Evolutionary conservation across 2,797 vertebrate genomes (phyloP).

Genomic region (Phrynocephalus forsythii): DNA sequence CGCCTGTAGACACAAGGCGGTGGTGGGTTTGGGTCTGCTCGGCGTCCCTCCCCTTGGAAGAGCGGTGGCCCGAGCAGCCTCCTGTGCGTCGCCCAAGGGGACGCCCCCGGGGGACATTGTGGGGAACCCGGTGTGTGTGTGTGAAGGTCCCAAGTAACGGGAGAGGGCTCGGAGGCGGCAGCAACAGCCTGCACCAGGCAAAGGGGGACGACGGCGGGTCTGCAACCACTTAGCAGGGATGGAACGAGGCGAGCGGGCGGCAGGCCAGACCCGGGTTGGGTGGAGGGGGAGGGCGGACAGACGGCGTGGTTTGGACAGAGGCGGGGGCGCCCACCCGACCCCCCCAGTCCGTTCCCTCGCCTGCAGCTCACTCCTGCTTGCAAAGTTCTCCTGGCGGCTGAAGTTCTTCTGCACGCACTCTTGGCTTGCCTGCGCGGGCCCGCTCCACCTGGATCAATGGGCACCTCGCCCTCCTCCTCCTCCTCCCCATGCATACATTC

Average conservation of each 20-base stretch:
- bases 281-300: neutral
- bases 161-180: constrained; percentile 3
- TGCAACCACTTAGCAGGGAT: constrained; percentile 41
- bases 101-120: neutral
- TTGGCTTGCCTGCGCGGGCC: no score
- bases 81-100: no score
- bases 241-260: constrained; percentile 33
- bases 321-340: neutral
- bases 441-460: neutral
- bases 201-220: constrained; percentile 39
- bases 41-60: no score
- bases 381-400: neutral
- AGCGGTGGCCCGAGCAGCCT: neutral
- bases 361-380: neutral
- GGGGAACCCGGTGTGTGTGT: no score
- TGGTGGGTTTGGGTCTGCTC: neutral
- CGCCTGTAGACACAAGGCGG: constrained; percentile 23
- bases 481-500: no score
- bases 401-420: constrained; percentile 7
- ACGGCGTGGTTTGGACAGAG: no score
- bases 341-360: neutral
- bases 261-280: constrained; percentile 23
- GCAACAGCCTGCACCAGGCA: constrained; percentile 43
- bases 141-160: constrained; percentile 37
- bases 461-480: neutral